These are phyloP conservation scores for Naja naja DNA, from an alignment of 2,113 vertebrate species.

Conservation along the genomic window DNA sequence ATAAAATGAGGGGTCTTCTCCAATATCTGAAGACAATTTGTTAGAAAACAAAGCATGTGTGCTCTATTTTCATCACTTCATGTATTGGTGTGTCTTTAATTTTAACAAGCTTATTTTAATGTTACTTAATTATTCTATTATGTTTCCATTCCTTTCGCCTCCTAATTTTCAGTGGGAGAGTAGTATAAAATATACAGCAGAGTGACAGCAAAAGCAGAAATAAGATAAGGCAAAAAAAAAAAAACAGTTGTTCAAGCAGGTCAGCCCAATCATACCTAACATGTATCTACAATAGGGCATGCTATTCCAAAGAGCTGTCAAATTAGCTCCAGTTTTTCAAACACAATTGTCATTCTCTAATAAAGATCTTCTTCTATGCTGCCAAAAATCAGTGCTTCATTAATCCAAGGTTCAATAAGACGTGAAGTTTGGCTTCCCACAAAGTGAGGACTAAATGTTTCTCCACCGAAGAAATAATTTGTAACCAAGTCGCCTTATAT, in stretches of 20 bases:
- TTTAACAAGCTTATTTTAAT: not conserved
- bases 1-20: not conserved
- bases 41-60: not conserved
- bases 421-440: not conserved
- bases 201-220: not conserved
- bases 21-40: not conserved
- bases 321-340: slow-evolving; percentile 1
- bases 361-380: not conserved
- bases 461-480: not conserved
- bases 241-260: not conserved
- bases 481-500: not conserved
- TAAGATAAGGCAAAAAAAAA: not conserved
- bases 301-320: not conserved
- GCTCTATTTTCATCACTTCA: not conserved
- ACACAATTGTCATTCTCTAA: not conserved
- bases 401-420: slow-evolving; percentile 5
- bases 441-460: not conserved
- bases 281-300: not conserved
- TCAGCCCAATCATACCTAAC: not conserved
- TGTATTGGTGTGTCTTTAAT: not conserved
- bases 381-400: not conserved
- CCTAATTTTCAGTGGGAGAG: not conserved
- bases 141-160: not conserved
- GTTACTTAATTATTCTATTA: not conserved
- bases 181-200: not conserved